These are phyloP conservation scores for Agrilus planipennis DNA, from an alignment of 1,140 invertebrate genomes.

Conservation along the genomic window DNA sequence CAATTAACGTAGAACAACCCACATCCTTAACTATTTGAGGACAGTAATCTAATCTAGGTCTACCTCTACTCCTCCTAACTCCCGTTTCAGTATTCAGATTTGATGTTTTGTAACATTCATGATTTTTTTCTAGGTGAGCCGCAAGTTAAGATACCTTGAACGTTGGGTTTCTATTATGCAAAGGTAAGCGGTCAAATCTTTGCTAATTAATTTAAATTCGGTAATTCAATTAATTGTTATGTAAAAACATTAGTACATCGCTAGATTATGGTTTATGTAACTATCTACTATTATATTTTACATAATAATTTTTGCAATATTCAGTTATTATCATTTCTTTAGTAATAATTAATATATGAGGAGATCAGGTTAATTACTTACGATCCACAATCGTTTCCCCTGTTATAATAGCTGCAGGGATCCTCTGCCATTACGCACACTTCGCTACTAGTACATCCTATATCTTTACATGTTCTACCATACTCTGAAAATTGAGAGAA, in stretches of 20 bases:
- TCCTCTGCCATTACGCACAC: slow-evolving; percentile 59
- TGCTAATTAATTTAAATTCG: neutral
- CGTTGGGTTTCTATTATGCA: too few species aligned
- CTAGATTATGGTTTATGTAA: too few species aligned
- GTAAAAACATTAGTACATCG: neutral
- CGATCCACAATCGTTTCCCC: slow-evolving; percentile 30
- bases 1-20: too few species aligned
- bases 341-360: neutral
- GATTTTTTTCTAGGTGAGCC: too few species aligned
- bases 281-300: neutral
- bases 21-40: too few species aligned
- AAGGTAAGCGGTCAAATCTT: neutral
- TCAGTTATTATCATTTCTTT: neutral
- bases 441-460: slow-evolving; percentile 57
- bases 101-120: too few species aligned
- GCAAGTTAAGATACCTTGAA: too few species aligned
- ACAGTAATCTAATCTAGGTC: too few species aligned
- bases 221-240: neutral
- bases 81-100: too few species aligned
- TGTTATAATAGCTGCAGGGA: slow-evolving; percentile 43
- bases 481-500: slow-evolving; percentile 52
- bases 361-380: slow-evolving; percentile 16
- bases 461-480: slow-evolving; percentile 60
- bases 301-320: neutral
- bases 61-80: too few species aligned